Percentiles rank a stretch among this genome's conserved stretches.
phyloP scores from a whole-genome alignment of 2,113 vertebrate genomes.

The Antennarius striatus region DNA sequence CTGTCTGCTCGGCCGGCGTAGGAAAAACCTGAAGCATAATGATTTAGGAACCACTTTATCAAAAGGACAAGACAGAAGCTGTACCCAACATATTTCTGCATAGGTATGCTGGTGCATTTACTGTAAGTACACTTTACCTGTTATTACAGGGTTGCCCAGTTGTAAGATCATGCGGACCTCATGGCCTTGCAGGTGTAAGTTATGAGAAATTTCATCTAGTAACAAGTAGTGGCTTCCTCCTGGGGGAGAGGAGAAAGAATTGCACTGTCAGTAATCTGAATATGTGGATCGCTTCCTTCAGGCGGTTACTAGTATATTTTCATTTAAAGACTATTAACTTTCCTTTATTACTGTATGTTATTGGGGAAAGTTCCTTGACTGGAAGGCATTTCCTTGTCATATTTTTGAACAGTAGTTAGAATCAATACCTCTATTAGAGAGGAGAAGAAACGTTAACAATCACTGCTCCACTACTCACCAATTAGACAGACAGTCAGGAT shows the following conservation, averaged over 20 bases:
- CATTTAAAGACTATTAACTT: too few species aligned
- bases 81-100: not conserved
- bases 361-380: too few species aligned
- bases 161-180: conserved; percentile 69
- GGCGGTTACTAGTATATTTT: not conserved
- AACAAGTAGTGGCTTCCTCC: conserved; percentile 77
- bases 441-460: not conserved
- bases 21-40: conserved; percentile 53
- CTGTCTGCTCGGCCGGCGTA: conserved; percentile 41
- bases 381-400: not conserved
- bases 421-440: not conserved
- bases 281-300: not conserved
- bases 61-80: not conserved
- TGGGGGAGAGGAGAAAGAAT: conserved; percentile 9
- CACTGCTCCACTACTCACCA: conserved; percentile 60
- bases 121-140: conserved; percentile 40
- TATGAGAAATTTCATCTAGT: conserved; percentile 76
- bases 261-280: not conserved
- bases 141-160: conserved; percentile 59
- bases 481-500: conserved; percentile 67
- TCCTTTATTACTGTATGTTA: too few species aligned
- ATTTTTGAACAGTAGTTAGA: not conserved
- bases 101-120: not conserved
- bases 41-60: not conserved
- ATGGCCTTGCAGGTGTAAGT: conserved; percentile 69